Percentiles rank a stretch among this genome's conserved stretches.
Evolutionary conservation across 2,888 invertebrate species (phyloP).

Genomic region (Aplocera efformata): DNA sequence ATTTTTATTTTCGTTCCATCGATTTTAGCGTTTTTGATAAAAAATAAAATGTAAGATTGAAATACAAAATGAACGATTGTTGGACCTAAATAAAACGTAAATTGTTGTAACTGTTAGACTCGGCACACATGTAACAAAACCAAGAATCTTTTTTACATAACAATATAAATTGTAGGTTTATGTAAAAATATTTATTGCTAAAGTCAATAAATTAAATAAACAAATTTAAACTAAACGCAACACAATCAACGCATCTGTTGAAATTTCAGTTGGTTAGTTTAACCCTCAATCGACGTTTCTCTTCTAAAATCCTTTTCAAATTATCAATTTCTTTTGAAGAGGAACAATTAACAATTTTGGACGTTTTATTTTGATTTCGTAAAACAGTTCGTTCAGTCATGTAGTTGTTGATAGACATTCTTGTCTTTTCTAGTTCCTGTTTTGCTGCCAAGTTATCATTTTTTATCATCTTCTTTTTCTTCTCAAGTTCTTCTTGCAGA

Average conservation of each 20-base stretch:
- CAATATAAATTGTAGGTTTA: not conserved
- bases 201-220: slow-evolving; percentile 20
- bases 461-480: slow-evolving; percentile 64
- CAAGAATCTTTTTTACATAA: no score
- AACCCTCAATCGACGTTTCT: slow-evolving; percentile 64
- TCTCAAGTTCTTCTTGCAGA: slow-evolving; percentile 75
- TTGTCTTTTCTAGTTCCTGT: slow-evolving; percentile 67
- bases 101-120: no score
- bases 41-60: no score
- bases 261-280: slow-evolving; percentile 29
- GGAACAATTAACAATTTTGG: slow-evolving; percentile 29
- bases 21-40: no score
- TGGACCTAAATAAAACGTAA: no score
- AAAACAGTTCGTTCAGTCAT: slow-evolving; percentile 50
- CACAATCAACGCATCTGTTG: no score
- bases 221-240: slow-evolving; percentile 17
- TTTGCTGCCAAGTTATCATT: slow-evolving; percentile 66
- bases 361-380: slow-evolving; percentile 50
- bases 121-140: no score
- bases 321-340: slow-evolving; percentile 65
- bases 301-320: slow-evolving; percentile 69
- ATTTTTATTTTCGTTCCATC: no score
- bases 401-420: slow-evolving; percentile 60
- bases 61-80: no score
- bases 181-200: slow-evolving; percentile 8